These are phyloP conservation scores for Pygocentrus nattereri DNA, from an alignment of 2,797 vertebrate species.

Conservation along the genomic window DNA sequence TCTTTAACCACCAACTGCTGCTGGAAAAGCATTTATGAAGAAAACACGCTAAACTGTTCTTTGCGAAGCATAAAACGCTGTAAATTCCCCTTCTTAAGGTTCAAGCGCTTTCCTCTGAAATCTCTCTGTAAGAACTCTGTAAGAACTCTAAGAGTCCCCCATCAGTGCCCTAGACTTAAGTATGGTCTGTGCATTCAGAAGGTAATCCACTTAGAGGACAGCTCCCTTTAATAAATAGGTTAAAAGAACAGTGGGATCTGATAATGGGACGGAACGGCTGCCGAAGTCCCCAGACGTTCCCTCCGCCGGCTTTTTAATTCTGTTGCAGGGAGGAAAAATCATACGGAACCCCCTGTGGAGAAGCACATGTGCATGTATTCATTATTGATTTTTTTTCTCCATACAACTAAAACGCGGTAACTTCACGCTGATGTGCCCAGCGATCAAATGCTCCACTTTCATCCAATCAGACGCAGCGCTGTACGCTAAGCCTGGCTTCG, in stretches of 20 bases:
- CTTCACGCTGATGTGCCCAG: constrained; percentile 90
- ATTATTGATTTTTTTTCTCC: constrained; percentile 88
- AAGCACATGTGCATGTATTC: constrained; percentile 93
- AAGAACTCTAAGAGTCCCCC: no score
- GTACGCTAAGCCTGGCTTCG: constrained; percentile 57
- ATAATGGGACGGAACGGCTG: constrained; percentile 90
- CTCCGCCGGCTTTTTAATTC: constrained; percentile 90
- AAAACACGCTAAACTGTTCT: no score
- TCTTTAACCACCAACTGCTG: no score
- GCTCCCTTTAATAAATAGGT: constrained; percentile 92
- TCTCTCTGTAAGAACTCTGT: no score
- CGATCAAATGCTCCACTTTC: constrained; percentile 80
- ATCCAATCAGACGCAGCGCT: constrained; percentile 66
- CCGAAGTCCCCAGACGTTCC: constrained; percentile 85
- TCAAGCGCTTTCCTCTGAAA: not conserved
- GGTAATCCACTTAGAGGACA: constrained; percentile 87
- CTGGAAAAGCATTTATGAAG: no score
- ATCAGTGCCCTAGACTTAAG: constrained; percentile 62
- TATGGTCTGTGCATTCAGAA: constrained; percentile 84
- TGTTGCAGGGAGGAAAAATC: constrained; percentile 86
- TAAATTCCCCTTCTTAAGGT: no score
- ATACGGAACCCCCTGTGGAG: constrained; percentile 82
- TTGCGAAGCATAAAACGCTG: not conserved
- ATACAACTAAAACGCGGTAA: constrained; percentile 84
- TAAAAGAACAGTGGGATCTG: constrained; percentile 84